Evolutionary conservation across 2,797 vertebrate species (phyloP), one percentile per base, ranked within the genome.

Genomic region (Lindbergichthys nudifrons): DNA sequence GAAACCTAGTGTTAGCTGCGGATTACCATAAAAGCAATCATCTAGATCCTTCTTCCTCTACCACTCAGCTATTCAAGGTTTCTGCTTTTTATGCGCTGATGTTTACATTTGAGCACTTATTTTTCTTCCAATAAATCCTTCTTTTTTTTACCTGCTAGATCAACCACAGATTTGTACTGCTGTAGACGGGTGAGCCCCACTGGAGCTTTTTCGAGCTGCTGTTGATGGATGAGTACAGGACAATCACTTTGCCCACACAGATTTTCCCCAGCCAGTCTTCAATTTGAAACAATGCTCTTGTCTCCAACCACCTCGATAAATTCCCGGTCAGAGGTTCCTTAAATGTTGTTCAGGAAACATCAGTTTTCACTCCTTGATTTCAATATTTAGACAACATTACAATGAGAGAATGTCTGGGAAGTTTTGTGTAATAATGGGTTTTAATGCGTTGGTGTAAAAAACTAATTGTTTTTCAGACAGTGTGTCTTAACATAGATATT

Each of bases 151-250:
- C 59, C 61, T 70, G 54, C 16, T 19, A 64, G 54, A 59, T 79
- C 57, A 56, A 45, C 60, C 50, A 32, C 48, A 75, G 60, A 67
- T 70, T 70, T 71, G 70, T 65, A 80, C 50, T 54, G 72, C 67
- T 45, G 54, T 21, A 70, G 58, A 81, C 18, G n/a, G 70, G 75
- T 78, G 66, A 36, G 83, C 61, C 79, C 73, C 81, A 69, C 53
- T 45, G 66, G 65, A 73, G 77, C 74, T 62, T 79, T 68, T 36
- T 69, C 67, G 47, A 82, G 68, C 74, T 68, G 65, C 60, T 63
- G 51, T 46, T 85, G 83, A 89, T 87, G 72, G 83, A 89, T 81
- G 71, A 62, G 46, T 70, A 63, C 48, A 48, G 47, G 70, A 51
- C 71, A 74, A 85, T 83, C 57, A 65, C 41, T 81, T 77, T 69